Percentiles rank a stretch among this genome's conserved stretches.
Conservation (phyloP, 2,113 vertebrate species). For the Hypomesus transpacificus region DNA sequence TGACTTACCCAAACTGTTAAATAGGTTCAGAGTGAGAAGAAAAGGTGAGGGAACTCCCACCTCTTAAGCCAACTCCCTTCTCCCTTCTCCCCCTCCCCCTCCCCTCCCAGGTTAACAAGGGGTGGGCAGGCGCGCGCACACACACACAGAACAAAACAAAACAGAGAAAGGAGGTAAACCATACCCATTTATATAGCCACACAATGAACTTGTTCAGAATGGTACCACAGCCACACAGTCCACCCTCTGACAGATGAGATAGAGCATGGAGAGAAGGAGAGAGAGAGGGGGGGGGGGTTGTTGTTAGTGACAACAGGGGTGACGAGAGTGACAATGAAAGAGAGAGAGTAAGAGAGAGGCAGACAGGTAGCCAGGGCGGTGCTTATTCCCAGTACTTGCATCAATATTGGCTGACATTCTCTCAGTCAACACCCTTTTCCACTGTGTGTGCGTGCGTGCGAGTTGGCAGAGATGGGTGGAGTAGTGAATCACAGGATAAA, state of each 20-base stretch:
- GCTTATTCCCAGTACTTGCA: slow-evolving; percentile 18
- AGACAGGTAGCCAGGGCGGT: slow-evolving; percentile 1
- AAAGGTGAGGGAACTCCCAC: background rate
- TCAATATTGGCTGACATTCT: slow-evolving; percentile 44
- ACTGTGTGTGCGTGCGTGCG: background rate
- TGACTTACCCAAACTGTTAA: background rate
- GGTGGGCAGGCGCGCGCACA: background rate
- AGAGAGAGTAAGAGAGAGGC: background rate
- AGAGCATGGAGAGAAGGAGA: background rate
- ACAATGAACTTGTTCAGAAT: slow-evolving; percentile 8
- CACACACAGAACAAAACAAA: slow-evolving; percentile 28
- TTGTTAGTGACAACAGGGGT: too few relatives aligned
- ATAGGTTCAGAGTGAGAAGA: background rate
- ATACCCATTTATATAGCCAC: slow-evolving; percentile 29
- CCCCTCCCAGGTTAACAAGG: background rate
- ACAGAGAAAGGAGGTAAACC: slow-evolving; percentile 24
- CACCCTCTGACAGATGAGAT: background rate
- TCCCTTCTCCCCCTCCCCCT: background rate
- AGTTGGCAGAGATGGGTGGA: background rate
- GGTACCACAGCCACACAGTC: background rate
- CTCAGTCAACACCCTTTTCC: slow-evolving; percentile 24
- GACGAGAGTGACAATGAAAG: background rate
- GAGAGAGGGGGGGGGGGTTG: background rate
- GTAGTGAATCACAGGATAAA: background rate
- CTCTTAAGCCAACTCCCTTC: background rate